These are phyloP conservation scores for Triops cancriformis DNA, from an alignment of 1,140 invertebrate species.

Conservation along the genomic window DNA sequence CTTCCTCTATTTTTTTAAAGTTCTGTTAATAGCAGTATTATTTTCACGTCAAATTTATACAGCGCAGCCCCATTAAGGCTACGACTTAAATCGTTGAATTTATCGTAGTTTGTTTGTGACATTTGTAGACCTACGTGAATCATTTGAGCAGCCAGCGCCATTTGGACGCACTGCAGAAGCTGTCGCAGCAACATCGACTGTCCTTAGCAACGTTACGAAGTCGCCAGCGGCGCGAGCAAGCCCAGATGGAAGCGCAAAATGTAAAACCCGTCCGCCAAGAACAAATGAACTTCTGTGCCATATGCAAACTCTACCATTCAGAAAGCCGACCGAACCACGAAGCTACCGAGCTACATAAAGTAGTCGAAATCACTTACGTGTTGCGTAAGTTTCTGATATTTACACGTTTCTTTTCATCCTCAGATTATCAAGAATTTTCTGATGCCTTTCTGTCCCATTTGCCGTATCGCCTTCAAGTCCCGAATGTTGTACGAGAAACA, in stretches of 20 bases:
- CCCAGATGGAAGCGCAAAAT: conserved; percentile 48
- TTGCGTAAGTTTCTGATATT: not conserved
- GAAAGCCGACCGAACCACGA: conserved; percentile 64
- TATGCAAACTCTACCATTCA: conserved; percentile 70
- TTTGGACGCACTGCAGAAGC: conserved; percentile 56
- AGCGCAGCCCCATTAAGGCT: too few relatives aligned
- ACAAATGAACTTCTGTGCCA: conserved; percentile 54
- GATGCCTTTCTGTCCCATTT: conserved; percentile 64
- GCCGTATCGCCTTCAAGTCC: conserved; percentile 61
- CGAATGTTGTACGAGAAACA: conserved; percentile 73
- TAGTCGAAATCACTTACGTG: conserved; percentile 20
- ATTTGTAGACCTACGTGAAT: conserved; percentile 52
- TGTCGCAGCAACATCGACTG: conserved; percentile 58
- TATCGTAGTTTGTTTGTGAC: conserved; percentile 1
- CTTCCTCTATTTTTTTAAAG: too few relatives aligned
- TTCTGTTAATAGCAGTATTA: too few relatives aligned
- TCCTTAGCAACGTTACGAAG: conserved; percentile 61
- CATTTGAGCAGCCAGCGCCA: conserved; percentile 60
- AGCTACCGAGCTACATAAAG: conserved; percentile 56
- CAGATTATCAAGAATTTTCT: conserved; percentile 70
- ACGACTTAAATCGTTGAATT: too few relatives aligned
- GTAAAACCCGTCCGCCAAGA: not conserved
- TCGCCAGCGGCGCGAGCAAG: conserved; percentile 60
- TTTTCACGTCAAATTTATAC: too few relatives aligned
- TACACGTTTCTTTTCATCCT: conserved; percentile 24